Conservation (phyloP, 2,888 invertebrate genomes). For the Melanostoma mellinum region DNA sequence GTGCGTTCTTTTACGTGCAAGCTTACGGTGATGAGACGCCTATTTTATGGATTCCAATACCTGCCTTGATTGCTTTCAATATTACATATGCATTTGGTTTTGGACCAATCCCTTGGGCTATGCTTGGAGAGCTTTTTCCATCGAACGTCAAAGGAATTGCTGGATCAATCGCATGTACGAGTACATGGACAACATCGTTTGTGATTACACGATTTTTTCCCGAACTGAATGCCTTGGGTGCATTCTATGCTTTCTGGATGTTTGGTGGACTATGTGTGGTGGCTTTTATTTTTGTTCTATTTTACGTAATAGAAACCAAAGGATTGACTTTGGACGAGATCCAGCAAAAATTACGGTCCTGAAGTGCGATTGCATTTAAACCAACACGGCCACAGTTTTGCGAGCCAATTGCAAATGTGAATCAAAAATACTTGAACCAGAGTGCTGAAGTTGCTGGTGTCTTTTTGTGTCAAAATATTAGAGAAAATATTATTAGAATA, state of each 20-base stretch:
- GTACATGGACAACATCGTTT: constrained; percentile 90
- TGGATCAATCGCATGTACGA: constrained; percentile 88
- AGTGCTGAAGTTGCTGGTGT: no score
- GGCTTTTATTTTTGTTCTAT: constrained; percentile 86
- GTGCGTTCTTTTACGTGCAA: constrained; percentile 86
- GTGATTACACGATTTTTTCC: constrained; percentile 88
- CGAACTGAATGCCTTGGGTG: constrained; percentile 85
- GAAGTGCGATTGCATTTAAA: constrained; percentile 67
- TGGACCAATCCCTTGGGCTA: constrained; percentile 91
- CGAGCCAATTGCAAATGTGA: no score
- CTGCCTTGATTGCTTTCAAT: constrained; percentile 88
- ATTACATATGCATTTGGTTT: constrained; percentile 88
- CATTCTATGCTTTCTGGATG: constrained; percentile 87
- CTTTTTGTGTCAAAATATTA: no score
- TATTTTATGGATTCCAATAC: constrained; percentile 87
- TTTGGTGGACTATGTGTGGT: constrained; percentile 85
- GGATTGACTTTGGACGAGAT: constrained; percentile 93
- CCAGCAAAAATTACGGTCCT: constrained; percentile 86
- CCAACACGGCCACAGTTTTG: no score
- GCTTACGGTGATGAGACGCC: constrained; percentile 80
- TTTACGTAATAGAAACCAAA: constrained; percentile 87
- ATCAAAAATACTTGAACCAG: no score
- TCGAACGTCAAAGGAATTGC: constrained; percentile 84
- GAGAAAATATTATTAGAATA: no score
- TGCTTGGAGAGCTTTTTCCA: constrained; percentile 87